Percentiles rank a stretch among this genome's conserved stretches.
Conservation (phyloP, 2,113 vertebrate species). For the Dunckerocampus dactyliophorus region DNA sequence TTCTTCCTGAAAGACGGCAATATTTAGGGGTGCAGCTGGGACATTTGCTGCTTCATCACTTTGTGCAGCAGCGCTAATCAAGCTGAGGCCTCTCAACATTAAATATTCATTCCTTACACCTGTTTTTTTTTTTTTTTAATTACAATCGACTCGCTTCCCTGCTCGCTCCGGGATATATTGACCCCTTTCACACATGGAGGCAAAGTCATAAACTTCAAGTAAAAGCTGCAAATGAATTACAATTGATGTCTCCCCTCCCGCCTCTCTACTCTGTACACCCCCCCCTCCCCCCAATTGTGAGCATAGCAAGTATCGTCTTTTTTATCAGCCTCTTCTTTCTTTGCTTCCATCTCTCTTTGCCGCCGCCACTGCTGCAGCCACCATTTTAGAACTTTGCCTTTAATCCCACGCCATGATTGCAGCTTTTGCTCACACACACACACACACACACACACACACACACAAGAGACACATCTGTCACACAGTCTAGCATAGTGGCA, state of each 20-base stretch:
- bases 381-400: slow-evolving; percentile 68
- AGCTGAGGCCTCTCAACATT: slow-evolving; percentile 21
- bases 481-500: slow-evolving; percentile 22
- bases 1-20: too few species aligned
- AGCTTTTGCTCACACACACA: slow-evolving; percentile 46
- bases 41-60: slow-evolving; percentile 6
- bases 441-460: slow-evolving; percentile 19
- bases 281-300: not conserved
- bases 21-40: not conserved
- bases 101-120: slow-evolving; percentile 61
- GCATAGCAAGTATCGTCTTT: not conserved
- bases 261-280: not conserved
- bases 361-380: slow-evolving; percentile 37
- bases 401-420: slow-evolving; percentile 70
- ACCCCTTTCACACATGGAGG: slow-evolving; percentile 10
- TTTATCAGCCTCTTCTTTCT: not conserved
- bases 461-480: slow-evolving; percentile 42
- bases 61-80: slow-evolving; percentile 18
- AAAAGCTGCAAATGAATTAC: slow-evolving; percentile 44
- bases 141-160: slow-evolving; percentile 46
- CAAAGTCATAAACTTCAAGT: slow-evolving; percentile 32
- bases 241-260: slow-evolving; percentile 15
- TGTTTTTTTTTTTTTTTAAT: slow-evolving; percentile 57
- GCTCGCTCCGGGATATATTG: slow-evolving; percentile 25
- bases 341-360: not conserved